These are phyloP conservation scores for Asarcornis scutulata DNA, from an alignment of 2,113 vertebrate genomes.

Conservation along the genomic window DNA sequence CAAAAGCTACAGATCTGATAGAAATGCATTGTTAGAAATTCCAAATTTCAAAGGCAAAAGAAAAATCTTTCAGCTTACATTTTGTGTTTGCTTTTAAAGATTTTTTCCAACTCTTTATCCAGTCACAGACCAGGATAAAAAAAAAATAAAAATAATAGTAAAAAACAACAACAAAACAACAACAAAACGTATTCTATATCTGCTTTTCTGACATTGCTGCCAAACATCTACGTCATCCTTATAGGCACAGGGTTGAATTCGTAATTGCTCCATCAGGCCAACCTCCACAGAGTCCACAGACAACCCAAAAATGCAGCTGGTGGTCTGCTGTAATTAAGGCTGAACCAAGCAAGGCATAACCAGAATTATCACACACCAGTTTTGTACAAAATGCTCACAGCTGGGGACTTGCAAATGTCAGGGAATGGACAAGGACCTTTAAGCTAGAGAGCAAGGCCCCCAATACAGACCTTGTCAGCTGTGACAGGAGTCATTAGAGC, in stretches of 20 bases:
- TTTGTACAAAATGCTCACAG: not conserved
- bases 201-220: not conserved
- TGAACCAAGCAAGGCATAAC: not conserved
- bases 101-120: not conserved
- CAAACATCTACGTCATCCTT: not conserved
- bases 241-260: not conserved
- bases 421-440: constrained; percentile 6
- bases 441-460: not conserved
- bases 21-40: not conserved
- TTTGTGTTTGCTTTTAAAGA: not conserved
- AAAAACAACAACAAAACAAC: not conserved
- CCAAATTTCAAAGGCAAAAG: not conserved
- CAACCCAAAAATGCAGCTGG: not conserved
- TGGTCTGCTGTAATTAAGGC: not conserved
- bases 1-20: not conserved
- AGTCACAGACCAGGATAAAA: not conserved
- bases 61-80: not conserved
- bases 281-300: not conserved
- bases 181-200: not conserved
- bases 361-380: not conserved
- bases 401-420: constrained; percentile 17
- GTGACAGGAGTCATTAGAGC: constrained; percentile 6
- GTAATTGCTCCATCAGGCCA: not conserved
- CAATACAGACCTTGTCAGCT: not conserved
- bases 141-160: not conserved